Evolutionary conservation across 1,140 invertebrate genomes (phyloP), one percentile per base, ranked within the genome.

Genomic region (Temnothorax curvispinosus): DNA sequence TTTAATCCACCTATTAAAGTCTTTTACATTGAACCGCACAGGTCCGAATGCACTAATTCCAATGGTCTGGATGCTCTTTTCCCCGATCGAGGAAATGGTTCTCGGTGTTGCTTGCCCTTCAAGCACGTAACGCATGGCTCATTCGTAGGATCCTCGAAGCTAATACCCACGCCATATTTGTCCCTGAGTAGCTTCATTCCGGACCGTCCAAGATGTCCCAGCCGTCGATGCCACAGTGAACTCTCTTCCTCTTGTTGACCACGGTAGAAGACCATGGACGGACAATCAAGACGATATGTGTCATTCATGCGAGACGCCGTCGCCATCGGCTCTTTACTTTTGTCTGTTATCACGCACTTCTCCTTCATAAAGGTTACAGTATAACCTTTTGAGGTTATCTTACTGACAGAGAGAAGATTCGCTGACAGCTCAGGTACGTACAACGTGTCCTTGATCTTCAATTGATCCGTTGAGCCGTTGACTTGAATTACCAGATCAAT

Each of bases 261-360:
- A 27, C 27, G 27, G 27, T 27, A 27, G 27, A 0, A 97, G 27
- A 27, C 27, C 27, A 27, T 27, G 27, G 2, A 9, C 9, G 44
- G 9, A 47, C 44, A 9, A 47, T 47, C 9, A 7, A 47, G 44
- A 47, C 44, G 44, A 47, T 47, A 47, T 47, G 44, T 9, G 8
- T 9, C 44, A 9, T 47, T 47, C 0, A 47, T 47, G 4, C 1
- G 9, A 9, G 9, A 8, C 7, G 44, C 8, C 7, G 44, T 47
- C 7, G 44, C 44, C 9, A 47, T 47, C 7, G 7, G 44, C 8
- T 47, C 44, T 8, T 9, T 47, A 9, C 9, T 47, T 27, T 27
- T 27, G 27, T 27, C 27, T 0, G 9, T 47, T 47, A 47, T 47
- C 9, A 44, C 44, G 8, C 44, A 44, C 0, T 7, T 44, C 8